Base-by-base conservation (phyloP, 2,113 vertebrate species). In the Tupaia tana region DNA sequence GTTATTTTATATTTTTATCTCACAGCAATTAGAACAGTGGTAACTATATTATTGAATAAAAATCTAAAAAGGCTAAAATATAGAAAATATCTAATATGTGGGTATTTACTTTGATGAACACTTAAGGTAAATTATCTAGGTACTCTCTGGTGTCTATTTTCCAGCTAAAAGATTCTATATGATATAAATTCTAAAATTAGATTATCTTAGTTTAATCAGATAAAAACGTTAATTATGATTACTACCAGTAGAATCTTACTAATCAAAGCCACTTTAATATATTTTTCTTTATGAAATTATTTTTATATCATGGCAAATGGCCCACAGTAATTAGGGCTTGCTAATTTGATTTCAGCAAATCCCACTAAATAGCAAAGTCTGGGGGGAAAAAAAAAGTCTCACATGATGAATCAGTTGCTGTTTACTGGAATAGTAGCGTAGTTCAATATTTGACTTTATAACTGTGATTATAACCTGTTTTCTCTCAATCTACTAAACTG, bases 1-100 rank as follows among this genome's bases (percentile, higher is more conserved):
- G 18, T 89, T 78, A 80, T 31, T 93, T 91, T 79, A 81, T 77
- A 87, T 80, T 95, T 97, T 93, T 90, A 79, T 64, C 43, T 92
- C 54, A 83, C 16, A 70, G 18, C 52, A 95, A 43, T 29, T 84
- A 86, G 31, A 91, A 63, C 73, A 94, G 58, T 54, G 24, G 3
- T 86, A 14, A 87, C 34, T 69, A 66, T 89, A 27, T 87, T 85
- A 59, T 69, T 91, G 20, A 88, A 86, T 84, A 66, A 84, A 25
- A 64, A 18, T 93, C 58, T 95, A 80, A 78, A 95, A 90, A 93
- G n/a, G 18, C 56, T 61, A 73, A 95, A 82, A 94, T 77, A 69
- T 82, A 69, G 69, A 82, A 96, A 91, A 69, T 82, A 91, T 82
- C 63, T 89, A 58, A 80, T 61, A 58, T 78, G 73, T 95, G 9